Evolutionary conservation across 2,113 vertebrate genomes (phyloP).

Genomic region (Labeo catla): DNA sequence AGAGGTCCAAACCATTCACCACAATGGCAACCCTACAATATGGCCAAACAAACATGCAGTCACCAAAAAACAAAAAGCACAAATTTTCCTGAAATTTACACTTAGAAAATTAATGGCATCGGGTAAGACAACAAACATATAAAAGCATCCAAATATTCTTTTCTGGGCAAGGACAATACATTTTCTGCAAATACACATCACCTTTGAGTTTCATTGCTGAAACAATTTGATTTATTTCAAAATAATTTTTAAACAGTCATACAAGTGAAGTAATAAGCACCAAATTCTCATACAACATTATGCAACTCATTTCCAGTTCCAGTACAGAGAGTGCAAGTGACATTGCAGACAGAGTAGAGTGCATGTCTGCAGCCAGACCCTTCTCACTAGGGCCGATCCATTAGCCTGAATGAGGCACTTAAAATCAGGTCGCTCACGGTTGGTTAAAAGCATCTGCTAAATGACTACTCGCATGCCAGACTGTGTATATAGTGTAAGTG

Average conservation of each 20-base stretch:
- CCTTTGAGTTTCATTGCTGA: background rate
- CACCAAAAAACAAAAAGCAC: too few species aligned
- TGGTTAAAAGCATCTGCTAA: slow-evolving; percentile 22
- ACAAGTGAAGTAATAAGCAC: background rate
- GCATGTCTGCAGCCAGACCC: slow-evolving; percentile 1
- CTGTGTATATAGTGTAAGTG: background rate
- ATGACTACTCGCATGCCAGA: background rate
- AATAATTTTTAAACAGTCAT: background rate
- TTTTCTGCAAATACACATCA: background rate
- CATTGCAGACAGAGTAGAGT: background rate
- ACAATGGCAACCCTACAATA: background rate
- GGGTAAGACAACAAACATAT: background rate
- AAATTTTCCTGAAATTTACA: background rate
- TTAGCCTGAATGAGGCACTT: slow-evolving; percentile 10
- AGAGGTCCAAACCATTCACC: background rate
- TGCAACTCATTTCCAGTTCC: background rate
- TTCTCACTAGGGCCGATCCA: background rate
- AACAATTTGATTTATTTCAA: background rate
- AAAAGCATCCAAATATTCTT: background rate
- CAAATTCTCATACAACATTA: background rate
- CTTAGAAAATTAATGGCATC: background rate
- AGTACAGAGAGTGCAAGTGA: background rate
- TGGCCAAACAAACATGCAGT: background rate
- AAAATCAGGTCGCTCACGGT: background rate
- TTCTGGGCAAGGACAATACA: background rate